These are phyloP conservation scores for Urocynchramus pylzowi DNA, from an alignment of 2,113 vertebrate species.

Conservation along the genomic window DNA sequence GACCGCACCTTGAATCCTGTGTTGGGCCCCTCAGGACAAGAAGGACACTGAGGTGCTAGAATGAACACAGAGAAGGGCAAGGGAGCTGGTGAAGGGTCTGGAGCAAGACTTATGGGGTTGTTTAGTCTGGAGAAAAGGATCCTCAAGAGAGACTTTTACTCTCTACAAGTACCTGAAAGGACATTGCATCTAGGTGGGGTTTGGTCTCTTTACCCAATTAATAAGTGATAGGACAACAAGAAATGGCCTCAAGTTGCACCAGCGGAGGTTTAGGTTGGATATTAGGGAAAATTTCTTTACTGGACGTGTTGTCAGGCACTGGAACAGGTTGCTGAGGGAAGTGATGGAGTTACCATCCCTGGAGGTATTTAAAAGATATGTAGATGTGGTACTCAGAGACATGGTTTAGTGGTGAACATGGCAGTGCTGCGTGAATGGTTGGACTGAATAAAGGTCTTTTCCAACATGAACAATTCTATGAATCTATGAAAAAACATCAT, in stretches of 20 bases:
- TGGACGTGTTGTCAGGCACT: rapidly evolving
- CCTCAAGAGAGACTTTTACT: neutral
- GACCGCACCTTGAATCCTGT: rapidly evolving
- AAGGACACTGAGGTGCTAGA: neutral
- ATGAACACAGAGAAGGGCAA: neutral
- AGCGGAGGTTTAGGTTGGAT: neutral
- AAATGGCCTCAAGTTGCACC: neutral
- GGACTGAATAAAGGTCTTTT: neutral
- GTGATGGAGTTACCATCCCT: too few species aligned
- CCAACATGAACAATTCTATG: neutral
- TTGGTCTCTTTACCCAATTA: neutral
- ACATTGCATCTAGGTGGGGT: neutral
- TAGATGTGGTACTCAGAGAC: neutral
- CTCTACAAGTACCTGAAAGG: neutral
- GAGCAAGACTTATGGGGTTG: neutral
- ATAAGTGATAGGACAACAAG: neutral
- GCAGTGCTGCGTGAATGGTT: neutral
- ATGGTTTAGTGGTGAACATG: neutral
- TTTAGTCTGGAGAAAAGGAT: neutral
- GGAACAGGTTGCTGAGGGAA: neutral
- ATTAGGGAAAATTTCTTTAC: neutral
- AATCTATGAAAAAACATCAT: neutral
- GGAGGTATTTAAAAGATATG: neutral
- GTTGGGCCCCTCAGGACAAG: neutral
- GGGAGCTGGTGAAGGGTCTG: neutral